Evolutionary conservation across 2,888 invertebrate genomes (phyloP), one percentile per base, ranked within the genome.

Genomic region (Erebia epiphron): DNA sequence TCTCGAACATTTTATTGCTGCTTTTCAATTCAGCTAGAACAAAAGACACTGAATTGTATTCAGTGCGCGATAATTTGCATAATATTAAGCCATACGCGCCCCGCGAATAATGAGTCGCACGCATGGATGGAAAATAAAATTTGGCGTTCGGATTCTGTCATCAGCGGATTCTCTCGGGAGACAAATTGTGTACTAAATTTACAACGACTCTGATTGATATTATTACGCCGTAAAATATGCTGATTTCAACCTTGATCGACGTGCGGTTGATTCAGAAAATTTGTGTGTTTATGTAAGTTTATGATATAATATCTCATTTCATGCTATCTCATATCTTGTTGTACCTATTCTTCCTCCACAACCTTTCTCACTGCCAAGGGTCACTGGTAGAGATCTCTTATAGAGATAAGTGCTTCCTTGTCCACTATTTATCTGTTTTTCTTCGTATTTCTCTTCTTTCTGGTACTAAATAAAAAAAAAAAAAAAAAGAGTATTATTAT

Each of bases 21-120:
- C 76, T 79, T 83, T 83, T 84, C 81, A 74, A 80, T 83, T 85
- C 83, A 84, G 86, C 87, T 86, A 83, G 83, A 85, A 87, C 83
- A 84, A 83, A 84, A 83, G 83, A 82, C 79, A 78, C 74, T 75
- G 74, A 78, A 75, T 80, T 79, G 80, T 80, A 82, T 83, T 83
- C 80, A 78, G 79, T 81, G 80, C 69, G 76, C 77, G 61, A 78
- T 79, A 77, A 80, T 80, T 80, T 79, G 75, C 79, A 80, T 79
- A 76, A 76, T 78, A 78, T 79, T 77, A 79, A 75, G 74, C 75
- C 74, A 75, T 73, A 74, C 73, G 74, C 68, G 73, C 73, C 76
- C 73, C 72, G 70, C 54, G 69, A 70, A 75, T 62, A 74, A 72
- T 71, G 75, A 70, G 70, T 72, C 72, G 70, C 73, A 75, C 75